Percentiles rank a stretch among this genome's conserved stretches.
These are phyloP conservation scores for Tichodroma muraria DNA, from an alignment of 2,113 vertebrate genomes.

Conservation along the genomic window DNA sequence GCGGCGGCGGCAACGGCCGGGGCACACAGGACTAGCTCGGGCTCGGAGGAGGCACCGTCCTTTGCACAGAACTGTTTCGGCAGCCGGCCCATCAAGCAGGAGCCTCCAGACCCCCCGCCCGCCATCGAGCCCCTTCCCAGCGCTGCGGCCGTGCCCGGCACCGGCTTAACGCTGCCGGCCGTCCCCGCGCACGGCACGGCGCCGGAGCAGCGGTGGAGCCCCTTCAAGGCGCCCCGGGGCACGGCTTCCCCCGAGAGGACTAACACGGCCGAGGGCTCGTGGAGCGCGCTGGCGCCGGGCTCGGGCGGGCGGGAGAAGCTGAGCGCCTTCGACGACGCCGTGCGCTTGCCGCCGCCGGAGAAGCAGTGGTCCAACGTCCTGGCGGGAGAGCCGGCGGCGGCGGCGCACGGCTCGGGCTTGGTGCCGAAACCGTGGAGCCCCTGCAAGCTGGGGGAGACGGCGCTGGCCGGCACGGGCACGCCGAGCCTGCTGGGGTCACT, in stretches of 20 bases:
- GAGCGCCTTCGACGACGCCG: conserved; percentile 55
- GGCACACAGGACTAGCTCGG: conserved; percentile 57
- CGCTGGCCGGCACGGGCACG: not conserved
- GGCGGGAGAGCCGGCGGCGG: conserved; percentile 60
- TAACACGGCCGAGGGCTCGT: conserved; percentile 64
- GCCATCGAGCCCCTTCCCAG: conserved; percentile 65
- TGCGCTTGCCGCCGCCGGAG: not conserved
- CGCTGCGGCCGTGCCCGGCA: not conserved
- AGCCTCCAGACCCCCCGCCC: conserved; percentile 79
- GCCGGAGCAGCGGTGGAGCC: conserved; percentile 68
- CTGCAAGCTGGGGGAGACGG: conserved; percentile 60
- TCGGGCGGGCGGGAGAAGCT: conserved; percentile 39
- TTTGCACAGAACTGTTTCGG: conserved; percentile 74
- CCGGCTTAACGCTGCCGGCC: not conserved
- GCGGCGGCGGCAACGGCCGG: not conserved
- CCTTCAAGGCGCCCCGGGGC: conserved; percentile 74
- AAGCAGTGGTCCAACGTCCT: not conserved
- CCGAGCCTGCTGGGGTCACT: conserved; percentile 58
- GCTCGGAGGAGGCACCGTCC: conserved; percentile 60
- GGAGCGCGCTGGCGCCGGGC: conserved; percentile 52
- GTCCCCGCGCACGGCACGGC: conserved; percentile 44
- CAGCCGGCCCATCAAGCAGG: conserved; percentile 85
- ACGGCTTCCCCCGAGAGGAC: conserved; percentile 68
- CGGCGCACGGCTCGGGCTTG: not conserved
- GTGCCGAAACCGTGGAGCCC: conserved; percentile 68